Evolutionary conservation across 2,113 vertebrate genomes (phyloP).

Genomic region (Epinephelus moara): DNA sequence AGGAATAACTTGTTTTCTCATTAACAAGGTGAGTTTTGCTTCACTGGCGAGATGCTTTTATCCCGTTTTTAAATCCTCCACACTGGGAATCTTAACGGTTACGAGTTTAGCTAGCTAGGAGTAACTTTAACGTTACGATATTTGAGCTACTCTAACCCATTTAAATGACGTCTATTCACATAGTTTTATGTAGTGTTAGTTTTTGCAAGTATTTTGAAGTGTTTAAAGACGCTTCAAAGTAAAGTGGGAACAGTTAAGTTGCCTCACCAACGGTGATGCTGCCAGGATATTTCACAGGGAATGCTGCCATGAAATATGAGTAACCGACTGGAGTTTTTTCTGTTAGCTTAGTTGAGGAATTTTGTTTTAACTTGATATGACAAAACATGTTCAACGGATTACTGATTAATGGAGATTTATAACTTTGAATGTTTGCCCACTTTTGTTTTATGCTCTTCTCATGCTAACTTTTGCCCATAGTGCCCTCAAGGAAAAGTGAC

Average conservation of each 20-base stretch:
- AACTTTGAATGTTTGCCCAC: neutral
- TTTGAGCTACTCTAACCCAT: neutral
- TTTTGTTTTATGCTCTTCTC: neutral
- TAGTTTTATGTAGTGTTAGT: accelerated
- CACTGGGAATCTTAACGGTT: constrained; percentile 21
- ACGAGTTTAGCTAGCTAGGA: neutral
- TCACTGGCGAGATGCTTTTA: neutral
- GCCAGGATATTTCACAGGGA: constrained; percentile 44
- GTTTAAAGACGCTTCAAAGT: neutral
- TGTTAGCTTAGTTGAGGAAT: neutral
- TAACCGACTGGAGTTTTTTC: neutral
- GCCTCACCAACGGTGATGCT: constrained; percentile 48
- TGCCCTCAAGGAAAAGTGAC: neutral
- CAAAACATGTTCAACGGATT: neutral
- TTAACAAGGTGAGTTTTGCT: constrained; percentile 69
- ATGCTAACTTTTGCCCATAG: neutral
- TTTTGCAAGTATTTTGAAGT: neutral
- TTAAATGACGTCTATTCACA: accelerated
- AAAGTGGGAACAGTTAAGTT: neutral
- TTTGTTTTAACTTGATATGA: neutral
- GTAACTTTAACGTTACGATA: neutral
- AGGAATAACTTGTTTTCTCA: constrained; percentile 53
- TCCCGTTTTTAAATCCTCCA: constrained; percentile 1
- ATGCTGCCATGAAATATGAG: constrained; percentile 41
- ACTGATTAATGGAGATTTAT: neutral